Evolutionary conservation across 1,140 invertebrate species (phyloP).

Genomic region (Phymastichus coffea): DNA sequence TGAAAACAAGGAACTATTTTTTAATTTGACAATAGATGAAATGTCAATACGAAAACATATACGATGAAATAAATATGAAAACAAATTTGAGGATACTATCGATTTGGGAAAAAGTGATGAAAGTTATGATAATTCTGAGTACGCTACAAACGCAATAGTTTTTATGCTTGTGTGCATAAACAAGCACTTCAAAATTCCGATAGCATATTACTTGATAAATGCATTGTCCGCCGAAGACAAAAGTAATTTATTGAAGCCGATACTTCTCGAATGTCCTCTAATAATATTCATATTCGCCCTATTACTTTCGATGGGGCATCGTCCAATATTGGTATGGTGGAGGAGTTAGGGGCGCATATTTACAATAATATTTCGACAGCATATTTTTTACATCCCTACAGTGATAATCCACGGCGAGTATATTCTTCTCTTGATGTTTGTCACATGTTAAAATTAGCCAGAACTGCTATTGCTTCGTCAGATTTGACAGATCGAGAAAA

Average conservation of each 20-base stretch:
- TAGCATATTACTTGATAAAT: too few species aligned
- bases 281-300: constrained; percentile 13
- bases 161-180: not conserved
- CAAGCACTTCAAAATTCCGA: not conserved
- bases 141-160: too few species aligned
- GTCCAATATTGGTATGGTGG: constrained; percentile 15
- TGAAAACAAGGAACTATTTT: not conserved
- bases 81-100: not conserved
- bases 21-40: not conserved
- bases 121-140: too few species aligned
- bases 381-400: constrained; percentile 40
- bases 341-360: constrained; percentile 31
- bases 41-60: too few species aligned
- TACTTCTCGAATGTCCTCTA: not conserved
- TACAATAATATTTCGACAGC: constrained; percentile 31
- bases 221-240: not conserved
- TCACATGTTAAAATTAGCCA: constrained; percentile 47
- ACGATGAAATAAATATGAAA: not conserved
- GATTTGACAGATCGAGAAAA: constrained; percentile 27
- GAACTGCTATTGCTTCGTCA: constrained; percentile 39
- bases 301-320: constrained; percentile 26
- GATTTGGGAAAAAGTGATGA: not conserved
- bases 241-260: too few species aligned
- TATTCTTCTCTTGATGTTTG: constrained; percentile 43
- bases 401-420: constrained; percentile 33